Evolutionary conservation across 2,113 vertebrate species (phyloP), one percentile per base, ranked within the genome.

Genomic region (Actenoides lindsayi): DNA sequence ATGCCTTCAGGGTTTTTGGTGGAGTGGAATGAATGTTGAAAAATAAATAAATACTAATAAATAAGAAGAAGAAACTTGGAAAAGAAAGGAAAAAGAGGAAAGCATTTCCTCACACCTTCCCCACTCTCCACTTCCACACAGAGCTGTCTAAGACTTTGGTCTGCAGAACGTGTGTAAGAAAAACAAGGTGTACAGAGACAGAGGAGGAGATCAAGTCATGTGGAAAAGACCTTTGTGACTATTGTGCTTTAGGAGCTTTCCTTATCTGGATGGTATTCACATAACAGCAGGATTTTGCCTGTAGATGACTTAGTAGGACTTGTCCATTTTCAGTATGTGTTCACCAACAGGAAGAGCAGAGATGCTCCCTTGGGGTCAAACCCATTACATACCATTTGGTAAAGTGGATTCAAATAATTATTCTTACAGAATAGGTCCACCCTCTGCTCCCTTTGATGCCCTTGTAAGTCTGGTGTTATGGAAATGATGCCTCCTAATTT

Each of bases 11-110:
- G 62, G 44, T 9, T 82, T 93, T 93, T 93, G 89, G 74, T 89
- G 78, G 77, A 87, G 86, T 87, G 83, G 83, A 89, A 82, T 42
- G 67, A 57, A 39, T 7, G 42, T 18, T 93, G 35, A 94, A 84
- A 93, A 95, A 96, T 91, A 96, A 96, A 97, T 97, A 97, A 97
- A 97, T 97, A 96, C 75, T 90, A 96, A 97, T 97, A 97, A 97
- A 97, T 97, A 96, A 95, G 0, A 80, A 83, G 1, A 69, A 91
- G 63, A 83, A 86, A 69, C 60, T 54, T 35, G n/a, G 37, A 73
- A 71, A 92, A 77, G 18, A 77, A 93, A 89, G 18, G 33, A 69
- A 89, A 94, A 42, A 0, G 1, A 35, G 46, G 77, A 74, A 93
- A 59, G 14, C 42, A 56, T 87, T 30, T 83, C 42, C 53, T 93